These are phyloP conservation scores for Enteromius viviparus DNA, from an alignment of 2,797 vertebrate species.

Conservation along the genomic window DNA sequence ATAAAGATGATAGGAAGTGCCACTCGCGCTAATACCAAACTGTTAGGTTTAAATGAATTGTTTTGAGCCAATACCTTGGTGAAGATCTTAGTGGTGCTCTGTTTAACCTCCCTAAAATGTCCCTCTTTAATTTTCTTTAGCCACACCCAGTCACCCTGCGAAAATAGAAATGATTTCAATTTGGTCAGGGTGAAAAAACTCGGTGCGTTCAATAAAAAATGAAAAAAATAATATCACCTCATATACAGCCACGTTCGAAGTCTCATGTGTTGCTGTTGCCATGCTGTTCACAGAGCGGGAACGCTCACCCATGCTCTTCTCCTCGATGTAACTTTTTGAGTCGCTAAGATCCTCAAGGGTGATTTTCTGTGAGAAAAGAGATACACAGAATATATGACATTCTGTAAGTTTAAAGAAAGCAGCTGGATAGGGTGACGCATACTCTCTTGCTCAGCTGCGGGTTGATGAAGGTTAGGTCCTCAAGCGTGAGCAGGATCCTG, in stretches of 20 bases:
- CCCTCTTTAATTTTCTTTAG: slow-evolving; percentile 85
- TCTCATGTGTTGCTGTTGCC: slow-evolving; percentile 80
- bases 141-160: slow-evolving; percentile 92
- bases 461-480: slow-evolving; percentile 90
- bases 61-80: slow-evolving; percentile 80
- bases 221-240: slow-evolving; percentile 75
- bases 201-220: not conserved
- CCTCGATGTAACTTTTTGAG: slow-evolving; percentile 77
- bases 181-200: not conserved
- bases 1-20: not conserved
- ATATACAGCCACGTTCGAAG: slow-evolving; percentile 86
- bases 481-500: slow-evolving; percentile 85
- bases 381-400: not conserved
- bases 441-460: slow-evolving; percentile 87
- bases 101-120: slow-evolving; percentile 77
- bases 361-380: slow-evolving; percentile 78
- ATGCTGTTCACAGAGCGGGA: slow-evolving; percentile 84
- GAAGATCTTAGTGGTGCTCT: slow-evolving; percentile 82
- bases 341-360: slow-evolving; percentile 85
- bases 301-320: slow-evolving; percentile 71
- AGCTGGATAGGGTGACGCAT: slow-evolving; percentile 38
- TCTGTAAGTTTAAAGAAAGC: not conserved
- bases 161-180: not conserved
- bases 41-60: not conserved
- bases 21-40: not conserved